Evolutionary conservation across 2,797 vertebrate genomes (phyloP), one percentile per base, ranked within the genome.

Genomic region (Amniataba percoides): DNA sequence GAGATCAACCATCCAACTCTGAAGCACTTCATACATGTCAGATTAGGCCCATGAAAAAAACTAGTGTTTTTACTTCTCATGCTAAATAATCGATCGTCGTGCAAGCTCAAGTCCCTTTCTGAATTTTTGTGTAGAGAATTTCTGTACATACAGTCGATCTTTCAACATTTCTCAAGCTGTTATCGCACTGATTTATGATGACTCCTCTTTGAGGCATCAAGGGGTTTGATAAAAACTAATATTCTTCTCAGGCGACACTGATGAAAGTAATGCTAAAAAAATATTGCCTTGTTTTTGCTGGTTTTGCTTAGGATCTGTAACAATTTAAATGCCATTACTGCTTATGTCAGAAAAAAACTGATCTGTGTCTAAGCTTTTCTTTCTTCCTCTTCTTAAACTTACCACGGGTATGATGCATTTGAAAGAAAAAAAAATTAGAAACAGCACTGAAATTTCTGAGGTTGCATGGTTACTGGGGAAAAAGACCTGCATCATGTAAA

Each of bases 181-280:
- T 78, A 63, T 71, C 68, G 36, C 48, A 18, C 67, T 72, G 83
- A 87, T 83, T 82, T 57, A 82, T 71, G 61, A 79, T 53, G 75
- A 74, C 40, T 63, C 43, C 56, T 53, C 62, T 60, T 74, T 73
- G 74, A 74, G 64, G 64, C 77, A 74, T 80, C 73, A 60, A 78
- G 61, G 53, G 66, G 80, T 81, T 70, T 83, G 81, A 87, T 84
- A 45, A 45, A 79, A 72, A 74, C 62, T 74, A 74, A 88, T 79
- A 73, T 65, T 85, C 57, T 73, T 72, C 63, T 71, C 16, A 40
- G 67, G 78, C 25, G 39, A 84, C 65, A 25, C 61, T 78, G 66
- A 88, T 89, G 63, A 89, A 89, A 86, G 74, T 57, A 46, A 59
- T 79, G 58, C 79, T 75, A 80, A 61, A 71, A 75, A 82, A 80